Base-by-base conservation (phyloP, 2,888 invertebrate genomes). In the Phlogophora meticulosa region DNA sequence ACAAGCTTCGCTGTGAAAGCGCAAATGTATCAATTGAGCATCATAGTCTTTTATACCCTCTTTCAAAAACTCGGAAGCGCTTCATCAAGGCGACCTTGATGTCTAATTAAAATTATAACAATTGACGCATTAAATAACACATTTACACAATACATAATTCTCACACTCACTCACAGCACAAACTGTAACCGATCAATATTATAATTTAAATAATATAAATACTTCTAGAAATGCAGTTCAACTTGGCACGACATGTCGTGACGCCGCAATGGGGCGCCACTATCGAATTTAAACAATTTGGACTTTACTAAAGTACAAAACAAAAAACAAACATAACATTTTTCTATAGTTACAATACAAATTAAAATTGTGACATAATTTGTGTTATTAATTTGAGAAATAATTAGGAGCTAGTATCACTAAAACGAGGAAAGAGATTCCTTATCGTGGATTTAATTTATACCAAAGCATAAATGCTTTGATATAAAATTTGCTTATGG, bases 391-490 rank as follows among this genome's bases (percentile, higher is more conserved):
- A 89, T 90, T 93, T 91, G 90, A 90, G 90, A 92, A 89, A 91
- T 74, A 92, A 94, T 94, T 95, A 95, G 94, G 91, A 94, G 92
- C 95, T 95, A 95, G 93, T 95, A 95, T 95, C 95, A 95, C 95
- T 95, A 95, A 94, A 92, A 90, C 90, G 91, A 94, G 94, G 94
- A 94, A 94, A 93, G 90, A 92, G 87, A 93, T 93, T 94, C 92
- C 94, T 92, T 92, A 91, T 84, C 87, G 86, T 91, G 89, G 90
- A 93, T 88, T 89, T 87, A 83, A 83, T 85, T 85, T 79, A 82
- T 80, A 82, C 81, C 88, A 87, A 90, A 89, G 82, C 71, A 78
- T 70, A 48, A 64, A 82, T 72, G 69, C 87, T 87, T 87, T 87
- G 88, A 88, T 85, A 75, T 78, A 28, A 28, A 28, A 28, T 38